Base-by-base conservation (phyloP, 2,797 vertebrate species). In the Enteromius afrohamiltoni region DNA sequence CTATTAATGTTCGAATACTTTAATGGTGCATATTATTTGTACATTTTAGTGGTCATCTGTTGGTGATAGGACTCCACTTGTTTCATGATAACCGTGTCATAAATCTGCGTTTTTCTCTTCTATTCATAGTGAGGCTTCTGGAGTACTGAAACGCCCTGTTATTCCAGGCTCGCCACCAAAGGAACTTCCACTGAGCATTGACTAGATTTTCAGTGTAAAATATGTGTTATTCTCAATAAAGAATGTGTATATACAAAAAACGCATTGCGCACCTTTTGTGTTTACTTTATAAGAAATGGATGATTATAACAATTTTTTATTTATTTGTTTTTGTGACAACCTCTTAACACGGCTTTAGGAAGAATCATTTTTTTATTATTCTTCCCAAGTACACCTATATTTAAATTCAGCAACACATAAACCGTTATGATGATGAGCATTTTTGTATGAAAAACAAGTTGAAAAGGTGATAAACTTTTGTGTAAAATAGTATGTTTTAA, bases 101-200 rank as follows among this genome's bases (percentile, higher is more conserved):
- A 13, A 19, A 69, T 42, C 6, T 58, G 7, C 16, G 3, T 65
- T 29, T 64, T 13, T 79, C 69, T 31, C 68, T 7, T 62, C 45
- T 88, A 40, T 86, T 86, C 89, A 19, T 73, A 95, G 97, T 83
- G 91, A 96, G 74, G 90, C 80, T 62, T 82, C 92, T 82, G 88
- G 92, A 79, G 80, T 88, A 65, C 40, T 88, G 1, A 99, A 96
- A 89, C 91, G 60, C 31, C 93, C 96, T 0, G 95, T 97, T 87
- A 94, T 92, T 0, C 98, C 97, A 0, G 97, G 96, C 13, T 29
- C 88, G 6, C 75, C 80, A 0, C 86, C 91, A 2, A 93, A 88
- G 84, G 94, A 91, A 31, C 95, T 95, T 79, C 78, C 93, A 0
- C 92, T 99, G 40, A 99, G 98, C 23, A 94, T 89, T 47, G 98